Base-by-base conservation (phyloP, 92 coral and sea anemone genomes). In the Bergia puertoricense region DNA sequence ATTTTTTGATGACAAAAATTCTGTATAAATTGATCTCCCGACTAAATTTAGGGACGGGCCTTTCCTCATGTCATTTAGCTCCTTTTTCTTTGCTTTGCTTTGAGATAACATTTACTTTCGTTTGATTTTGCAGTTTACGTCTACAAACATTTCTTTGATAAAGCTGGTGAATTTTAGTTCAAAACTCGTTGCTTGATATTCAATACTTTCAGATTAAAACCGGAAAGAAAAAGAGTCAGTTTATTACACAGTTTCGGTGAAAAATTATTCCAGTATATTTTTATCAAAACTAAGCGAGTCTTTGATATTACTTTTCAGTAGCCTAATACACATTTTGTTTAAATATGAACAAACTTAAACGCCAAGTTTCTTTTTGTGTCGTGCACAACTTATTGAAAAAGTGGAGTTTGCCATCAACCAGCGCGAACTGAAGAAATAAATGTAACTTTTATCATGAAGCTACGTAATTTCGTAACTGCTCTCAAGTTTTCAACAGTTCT, bases 11-110 rank as follows among this genome's bases (percentile, higher is more conserved):
- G 86, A 82, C 86, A 82, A n/a, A 59, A 45, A 44, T 82, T 84
- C 56, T 84, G 87, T 69, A 84, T 84, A 73, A 46, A 71, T 71
- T 84, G 87, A 84, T 84, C 66, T 30, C 56, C 20, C 65, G 67
- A 84, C 78, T 71, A 44, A 5, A 73, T 84, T 84, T 71, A 45
- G 46, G 79, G 78, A 37, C 42, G 16, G 59, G 59, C 59, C 59
- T 38, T 68, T 82, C 41, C 72, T 68, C 30, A 36, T 41, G 67
- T 67, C 59, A 13, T 11, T 15, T 9, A 16, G 18, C 62, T 84
- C 68, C 42, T 44, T 42, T 71, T 84, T 14, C 69, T 69, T 46
- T 45, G 68, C 71, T 56, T 38, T 56, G 40, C 44, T 56, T 14
- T 46, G 7, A 82, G 76, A 42, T 22, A 67, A 67, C 37, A 45